Evolutionary conservation across 2,888 invertebrate genomes (phyloP), one percentile per base, ranked within the genome.

Genomic region (Aporophyla lueneburgensis): DNA sequence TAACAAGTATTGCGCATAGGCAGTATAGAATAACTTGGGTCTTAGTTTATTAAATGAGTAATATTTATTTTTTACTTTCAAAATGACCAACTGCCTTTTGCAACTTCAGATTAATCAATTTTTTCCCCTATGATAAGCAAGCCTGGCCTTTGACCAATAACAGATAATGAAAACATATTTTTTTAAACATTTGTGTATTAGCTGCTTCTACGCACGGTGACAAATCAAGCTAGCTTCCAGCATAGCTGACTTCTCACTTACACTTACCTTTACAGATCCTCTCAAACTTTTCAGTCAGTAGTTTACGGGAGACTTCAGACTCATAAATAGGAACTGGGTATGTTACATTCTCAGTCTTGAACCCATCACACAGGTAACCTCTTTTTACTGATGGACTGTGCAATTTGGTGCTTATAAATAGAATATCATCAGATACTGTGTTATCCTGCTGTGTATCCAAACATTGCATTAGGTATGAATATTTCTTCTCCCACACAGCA

Each of bases 281-380:
- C 84, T 98, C 98, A 94, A 98, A 99, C 88, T 99, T 98, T 73
- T 99, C 98, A 71, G 97, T 97, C 80, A 99, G 97, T 58, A 99
- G 96, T 86, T 98, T 97, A 61, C 98, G 97, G 88, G 99, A 99
- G 16, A 98, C 98, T 21, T 98, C 97, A 5, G 99, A 99, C 92
- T 99, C 99, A 91, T 98, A 98, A 19, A 98, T 97, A 14, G 97
- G 96, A 63, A 97, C 96, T 80, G 97, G 97, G 81, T 96, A 95
- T 78, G 96, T 95, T 43, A 96, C 96, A 91, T 96, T 96, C 86
- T 97, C 96, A 84, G 97, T 96, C 79, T 97, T 96, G 76, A 95
- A 94, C 19, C 96, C 96, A 91, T 96, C 96, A 89, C 96, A 94
- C 63, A 96, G 88, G 82, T 95, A 95, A 12, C 96, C 96, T 89